A percentile compares a stretch with the other conserved stretches of the same genome.
phyloP scores from a whole-genome alignment of 2,113 vertebrate species.

The Mormyrus lacerda region DNA sequence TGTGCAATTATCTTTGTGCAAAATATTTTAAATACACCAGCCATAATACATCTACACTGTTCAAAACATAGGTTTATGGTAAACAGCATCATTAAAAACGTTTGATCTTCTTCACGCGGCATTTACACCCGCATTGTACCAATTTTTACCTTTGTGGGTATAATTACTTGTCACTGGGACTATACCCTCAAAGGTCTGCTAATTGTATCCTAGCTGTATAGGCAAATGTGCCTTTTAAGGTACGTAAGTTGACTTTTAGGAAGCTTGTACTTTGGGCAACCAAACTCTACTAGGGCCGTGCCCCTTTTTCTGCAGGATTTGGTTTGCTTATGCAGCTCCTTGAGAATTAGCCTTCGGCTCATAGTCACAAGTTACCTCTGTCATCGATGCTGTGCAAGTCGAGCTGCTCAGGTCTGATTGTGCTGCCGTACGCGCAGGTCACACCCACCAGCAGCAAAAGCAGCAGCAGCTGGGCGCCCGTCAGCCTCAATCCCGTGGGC shows the following conservation, averaged over 20 bases:
- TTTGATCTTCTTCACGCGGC: not conserved
- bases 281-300: not conserved
- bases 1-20: not conserved
- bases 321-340: not conserved
- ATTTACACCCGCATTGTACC: not conserved
- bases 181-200: not conserved
- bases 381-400: constrained; percentile 75
- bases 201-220: not conserved
- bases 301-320: not conserved
- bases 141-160: not conserved
- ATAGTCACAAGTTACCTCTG: constrained; percentile 68
- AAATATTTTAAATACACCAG: not conserved
- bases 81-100: not conserved
- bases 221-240: not conserved
- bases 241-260: not conserved
- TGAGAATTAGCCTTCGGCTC: not conserved
- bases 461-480: constrained; percentile 54
- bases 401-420: constrained; percentile 75
- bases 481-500: constrained; percentile 49
- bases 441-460: constrained; percentile 61
- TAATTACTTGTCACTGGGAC: not conserved
- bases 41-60: not conserved
- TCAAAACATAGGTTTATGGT: not conserved
- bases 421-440: constrained; percentile 62
- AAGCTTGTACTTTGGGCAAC: not conserved